Evolutionary conservation across 2,113 vertebrate genomes (phyloP), one percentile per base, ranked within the genome.

Genomic region (Diphyllodes magnificus): DNA sequence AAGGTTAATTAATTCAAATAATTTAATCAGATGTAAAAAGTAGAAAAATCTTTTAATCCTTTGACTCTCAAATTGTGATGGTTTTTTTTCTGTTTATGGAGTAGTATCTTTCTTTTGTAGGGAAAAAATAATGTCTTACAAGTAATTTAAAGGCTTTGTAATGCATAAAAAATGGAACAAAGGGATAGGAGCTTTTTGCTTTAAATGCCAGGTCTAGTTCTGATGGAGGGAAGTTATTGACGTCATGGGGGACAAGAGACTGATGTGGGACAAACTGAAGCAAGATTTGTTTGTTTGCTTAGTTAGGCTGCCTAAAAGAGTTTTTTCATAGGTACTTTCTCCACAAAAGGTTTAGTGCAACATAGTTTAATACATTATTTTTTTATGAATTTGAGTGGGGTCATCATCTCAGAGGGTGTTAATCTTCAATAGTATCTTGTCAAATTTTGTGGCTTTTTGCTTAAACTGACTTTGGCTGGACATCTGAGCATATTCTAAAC

Each of bases 1-100:
- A 95, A 95, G 71, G 79, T 90, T 96, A 95, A 94, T 94, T 91
- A 88, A 97, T 95, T 94, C 79, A 73, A 50, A 77, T 94, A 64
- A 86, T 73, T 86, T 94, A 56, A 88, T 95, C 35, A 50, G 54
- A 84, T 31, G 10, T 42, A 70, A 69, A 76, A 83, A 81, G 11
- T 4, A 88, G 66, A 86, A 92, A 54, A 61, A 33, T 72, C 23
- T 89, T 92, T 23, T 70, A 90, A 66, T 80, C 24, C 2, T 81
- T 70, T 81, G 27, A 71, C 76, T 88, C 21, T 90, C 27, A 81
- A 50, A 85, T 33, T 66, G 10, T n/a, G 47, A 42, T 5, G 0
- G 1, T 22, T 45, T 53, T 81, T 72, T 68, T 65, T 42, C 35
- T 79, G 19, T 66, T 87, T 86, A 73, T 75, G 24, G 20, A 70